phyloP scores from a whole-genome alignment of 2,888 invertebrate species.

The Ormyrus thymus region DNA sequence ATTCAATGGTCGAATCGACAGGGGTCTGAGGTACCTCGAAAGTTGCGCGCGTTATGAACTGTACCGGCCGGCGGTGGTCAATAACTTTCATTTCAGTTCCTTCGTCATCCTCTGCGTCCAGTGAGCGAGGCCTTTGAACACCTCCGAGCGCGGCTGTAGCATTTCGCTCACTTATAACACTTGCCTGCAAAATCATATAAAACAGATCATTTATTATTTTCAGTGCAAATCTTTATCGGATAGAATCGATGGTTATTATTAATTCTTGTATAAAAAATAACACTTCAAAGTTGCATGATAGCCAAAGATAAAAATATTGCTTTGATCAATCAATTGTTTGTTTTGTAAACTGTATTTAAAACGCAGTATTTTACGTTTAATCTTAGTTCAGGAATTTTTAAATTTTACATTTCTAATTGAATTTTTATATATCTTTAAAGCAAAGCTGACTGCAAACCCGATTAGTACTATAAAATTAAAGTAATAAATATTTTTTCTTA shows the following conservation, averaged over 20 bases:
- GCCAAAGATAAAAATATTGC: no score
- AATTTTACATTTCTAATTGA: no score
- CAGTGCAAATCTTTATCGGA: neutral
- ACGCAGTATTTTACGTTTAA: neutral
- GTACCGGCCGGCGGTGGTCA: slow-evolving; percentile 69
- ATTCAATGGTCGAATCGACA: slow-evolving; percentile 71
- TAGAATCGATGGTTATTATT: no score
- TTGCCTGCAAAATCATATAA: slow-evolving; percentile 40
- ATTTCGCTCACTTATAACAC: slow-evolving; percentile 63
- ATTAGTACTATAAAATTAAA: no score
- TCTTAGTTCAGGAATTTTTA: neutral
- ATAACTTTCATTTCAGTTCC: slow-evolving; percentile 74
- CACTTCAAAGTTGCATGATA: no score
- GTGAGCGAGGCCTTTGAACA: slow-evolving; percentile 66
- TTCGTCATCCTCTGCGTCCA: slow-evolving; percentile 71
- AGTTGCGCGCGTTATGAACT: slow-evolving; percentile 69
- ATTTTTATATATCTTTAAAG: no score
- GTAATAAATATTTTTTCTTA: no score
- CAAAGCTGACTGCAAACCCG: no score
- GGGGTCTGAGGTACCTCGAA: slow-evolving; percentile 70
- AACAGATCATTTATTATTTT: neutral
- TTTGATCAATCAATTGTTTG: no score
- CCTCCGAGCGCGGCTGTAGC: slow-evolving; percentile 65
- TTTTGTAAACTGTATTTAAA: neutral
- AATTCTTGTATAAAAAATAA: no score